Evolutionary conservation across 2,113 vertebrate species (phyloP).

Genomic region (Kryptolebias marmoratus): DNA sequence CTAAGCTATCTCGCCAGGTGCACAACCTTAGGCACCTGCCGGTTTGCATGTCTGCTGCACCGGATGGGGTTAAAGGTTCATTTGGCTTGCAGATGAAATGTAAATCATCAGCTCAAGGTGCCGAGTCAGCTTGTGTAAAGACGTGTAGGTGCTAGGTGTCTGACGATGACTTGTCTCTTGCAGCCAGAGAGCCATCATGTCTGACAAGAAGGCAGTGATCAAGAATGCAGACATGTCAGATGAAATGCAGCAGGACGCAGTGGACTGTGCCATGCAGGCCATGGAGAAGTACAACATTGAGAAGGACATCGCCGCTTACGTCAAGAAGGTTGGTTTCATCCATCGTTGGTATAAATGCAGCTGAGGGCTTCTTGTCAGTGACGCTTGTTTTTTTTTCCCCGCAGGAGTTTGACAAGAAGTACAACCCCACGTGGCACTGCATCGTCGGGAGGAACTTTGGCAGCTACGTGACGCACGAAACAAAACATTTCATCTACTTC

Average conservation of each 20-base stretch:
- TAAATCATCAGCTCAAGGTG: background rate
- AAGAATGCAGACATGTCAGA: conserved; percentile 99
- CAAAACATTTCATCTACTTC: conserved; percentile 99
- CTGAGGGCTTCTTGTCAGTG: background rate
- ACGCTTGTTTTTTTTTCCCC: background rate
- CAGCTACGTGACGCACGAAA: conserved; percentile 98
- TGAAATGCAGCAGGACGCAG: conserved; percentile 99
- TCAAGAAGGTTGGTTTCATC: conserved; percentile 89
- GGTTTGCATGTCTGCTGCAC: background rate
- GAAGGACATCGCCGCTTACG: conserved; percentile 98
- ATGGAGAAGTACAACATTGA: conserved; percentile 99
- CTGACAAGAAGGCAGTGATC: conserved; percentile 98
- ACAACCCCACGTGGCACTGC: conserved; percentile 99
- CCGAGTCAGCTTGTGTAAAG: background rate
- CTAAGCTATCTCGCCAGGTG: background rate
- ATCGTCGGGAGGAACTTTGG: conserved; percentile 99
- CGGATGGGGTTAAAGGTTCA: background rate
- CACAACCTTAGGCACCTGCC: background rate
- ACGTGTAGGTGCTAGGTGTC: background rate
- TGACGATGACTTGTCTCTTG: background rate
- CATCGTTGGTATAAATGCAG: no score
- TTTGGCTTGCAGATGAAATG: background rate
- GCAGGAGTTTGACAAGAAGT: conserved; percentile 99
- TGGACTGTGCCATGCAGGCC: conserved; percentile 97
- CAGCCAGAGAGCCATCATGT: conserved; percentile 84